These are phyloP conservation scores for Marmota flaviventris DNA, from an alignment of 2,113 vertebrate species.

Conservation along the genomic window DNA sequence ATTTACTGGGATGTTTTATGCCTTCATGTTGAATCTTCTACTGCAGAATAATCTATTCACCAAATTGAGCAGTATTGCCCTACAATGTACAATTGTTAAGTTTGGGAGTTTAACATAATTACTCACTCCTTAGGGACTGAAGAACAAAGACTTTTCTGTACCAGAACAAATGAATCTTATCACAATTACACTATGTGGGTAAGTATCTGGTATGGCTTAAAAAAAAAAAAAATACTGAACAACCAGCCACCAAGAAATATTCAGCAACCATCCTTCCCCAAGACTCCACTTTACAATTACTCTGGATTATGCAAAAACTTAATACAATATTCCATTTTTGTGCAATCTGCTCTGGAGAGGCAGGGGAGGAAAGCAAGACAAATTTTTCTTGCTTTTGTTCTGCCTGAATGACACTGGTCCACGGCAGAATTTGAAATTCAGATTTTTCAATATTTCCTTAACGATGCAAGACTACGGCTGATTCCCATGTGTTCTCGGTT, in stretches of 20 bases:
- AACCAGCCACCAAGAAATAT: neutral
- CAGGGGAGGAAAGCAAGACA: neutral
- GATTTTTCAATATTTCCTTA: neutral
- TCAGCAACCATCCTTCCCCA: neutral
- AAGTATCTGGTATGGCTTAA: neutral
- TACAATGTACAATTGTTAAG: fast-evolving
- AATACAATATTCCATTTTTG: neutral
- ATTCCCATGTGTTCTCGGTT: neutral
- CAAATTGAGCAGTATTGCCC: neutral
- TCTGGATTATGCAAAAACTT: neutral
- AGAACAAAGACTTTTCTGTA: neutral
- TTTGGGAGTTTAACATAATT: neutral
- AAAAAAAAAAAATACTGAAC: neutral
- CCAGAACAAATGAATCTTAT: neutral
- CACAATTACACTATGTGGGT: neutral
- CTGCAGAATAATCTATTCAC: neutral
- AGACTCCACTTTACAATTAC: neutral
- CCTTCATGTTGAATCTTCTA: neutral
- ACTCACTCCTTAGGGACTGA: neutral
- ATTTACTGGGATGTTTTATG: neutral
- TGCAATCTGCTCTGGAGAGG: neutral
- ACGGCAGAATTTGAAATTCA: neutral
- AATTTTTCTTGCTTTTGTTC: neutral
- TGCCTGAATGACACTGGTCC: neutral
- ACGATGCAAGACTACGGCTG: neutral